Base-by-base conservation (phyloP, 37 sponge, comb jelly and placozoan species). In the Hormiphora californensis region DNA sequence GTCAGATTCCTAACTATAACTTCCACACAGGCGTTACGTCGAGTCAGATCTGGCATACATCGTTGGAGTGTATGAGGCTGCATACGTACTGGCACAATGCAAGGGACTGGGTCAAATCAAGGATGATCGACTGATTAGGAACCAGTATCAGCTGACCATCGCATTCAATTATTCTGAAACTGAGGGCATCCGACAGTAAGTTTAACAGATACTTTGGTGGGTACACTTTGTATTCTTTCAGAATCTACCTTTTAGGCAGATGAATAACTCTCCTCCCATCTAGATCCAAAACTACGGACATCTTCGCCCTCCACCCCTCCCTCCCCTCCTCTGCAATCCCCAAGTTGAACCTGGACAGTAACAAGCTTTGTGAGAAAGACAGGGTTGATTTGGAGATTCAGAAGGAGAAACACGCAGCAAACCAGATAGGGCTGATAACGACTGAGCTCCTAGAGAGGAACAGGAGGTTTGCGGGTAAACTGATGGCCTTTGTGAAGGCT, bases 101-200 rank as follows among this genome's bases (percentile, higher is more conserved):
- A 73, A 73, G 38, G 81, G 81, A 1, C 81, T 73, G 28, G 40
- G 46, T 21, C 81, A 73, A 46, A 73, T 73, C 40, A 73, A 33
- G 44, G 43, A 73, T 30, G 81, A 73, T 40, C 40, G 81, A 46
- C 40, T 23, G 21, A 36, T 73, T 25, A 39, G 81, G 44, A 73
- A 73, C 46, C 46, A 73, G 81, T 73, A 73, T 36, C 81, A 73
- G 23, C 81, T 73, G 3, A 73, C 81, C 17, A 73, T 73, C 44
- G 81, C 81, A 5, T 73, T 73, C 46, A 73, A 73, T 46, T 73
- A 73, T 30, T 0, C 35, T n/a, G 81, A 73, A 15, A 73, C 81
- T 11, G 81, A 73, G 81, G 23, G 43, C 43, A 73, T 73, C 44
- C n/a, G n/a, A n/a, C n/a, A n/a, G 51, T 46, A 46, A 46, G 12